A percentile compares a stretch with the other conserved stretches of the same genome.
Conservation (phyloP, 2,113 vertebrate species). For the Nannobrachium achirus region DNA sequence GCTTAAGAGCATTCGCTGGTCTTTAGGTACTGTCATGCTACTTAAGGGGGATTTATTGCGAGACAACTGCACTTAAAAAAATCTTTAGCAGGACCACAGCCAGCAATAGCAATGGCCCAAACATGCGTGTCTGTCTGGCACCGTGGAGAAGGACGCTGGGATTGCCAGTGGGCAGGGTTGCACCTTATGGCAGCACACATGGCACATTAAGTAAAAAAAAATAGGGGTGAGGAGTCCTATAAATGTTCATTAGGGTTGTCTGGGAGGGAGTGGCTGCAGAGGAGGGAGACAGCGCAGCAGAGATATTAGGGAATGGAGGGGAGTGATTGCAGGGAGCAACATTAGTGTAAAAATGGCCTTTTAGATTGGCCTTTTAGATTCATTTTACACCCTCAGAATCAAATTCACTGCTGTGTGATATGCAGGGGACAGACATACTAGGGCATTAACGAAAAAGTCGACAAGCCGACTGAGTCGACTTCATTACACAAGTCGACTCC, state of each 20-base stretch:
- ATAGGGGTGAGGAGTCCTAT: constrained; percentile 21
- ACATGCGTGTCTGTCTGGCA: constrained; percentile 10
- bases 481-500: no score
- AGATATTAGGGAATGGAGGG: constrained; percentile 32
- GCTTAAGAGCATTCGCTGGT: constrained; percentile 56
- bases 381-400: no score
- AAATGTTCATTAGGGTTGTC: constrained; percentile 40
- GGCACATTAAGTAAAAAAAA: constrained; percentile 47
- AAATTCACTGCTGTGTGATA: neutral
- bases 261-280: neutral
- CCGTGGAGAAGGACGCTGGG: constrained; percentile 3
- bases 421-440: no score
- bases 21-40: constrained; percentile 70
- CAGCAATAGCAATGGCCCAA: constrained; percentile 48
- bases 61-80: constrained; percentile 67
- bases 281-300: constrained; percentile 4
- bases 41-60: constrained; percentile 71
- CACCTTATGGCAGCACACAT: constrained; percentile 24
- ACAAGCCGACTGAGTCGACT: no score
- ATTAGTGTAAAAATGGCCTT: constrained; percentile 14
- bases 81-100: constrained; percentile 60
- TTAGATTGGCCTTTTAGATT: neutral
- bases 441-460: no score
- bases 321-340: constrained; percentile 25
- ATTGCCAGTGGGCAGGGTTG: constrained; percentile 17